These are phyloP conservation scores for Thymelicus lineola DNA, from an alignment of 2,888 invertebrate genomes.

Conservation along the genomic window DNA sequence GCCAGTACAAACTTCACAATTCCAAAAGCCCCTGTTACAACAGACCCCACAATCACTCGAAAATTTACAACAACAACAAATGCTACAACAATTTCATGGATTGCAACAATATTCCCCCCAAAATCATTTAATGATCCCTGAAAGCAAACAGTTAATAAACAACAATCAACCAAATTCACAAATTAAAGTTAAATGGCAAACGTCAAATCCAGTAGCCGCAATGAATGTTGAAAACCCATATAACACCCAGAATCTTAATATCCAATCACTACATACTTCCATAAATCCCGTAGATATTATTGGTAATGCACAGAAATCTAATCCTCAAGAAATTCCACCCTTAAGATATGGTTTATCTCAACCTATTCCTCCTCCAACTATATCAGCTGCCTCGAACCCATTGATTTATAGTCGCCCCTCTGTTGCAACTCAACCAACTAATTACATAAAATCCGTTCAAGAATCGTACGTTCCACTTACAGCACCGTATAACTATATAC, in stretches of 20 bases:
- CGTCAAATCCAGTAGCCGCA: neutral
- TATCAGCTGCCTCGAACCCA: neutral
- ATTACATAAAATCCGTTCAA: conserved; percentile 11
- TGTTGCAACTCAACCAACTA: conserved; percentile 11
- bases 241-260: conserved; percentile 1
- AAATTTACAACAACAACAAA: neutral
- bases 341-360: conserved; percentile 17
- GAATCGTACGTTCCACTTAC: neutral
- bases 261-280: conserved; percentile 1
- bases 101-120: conserved; percentile 2
- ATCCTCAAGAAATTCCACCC: conserved; percentile 11
- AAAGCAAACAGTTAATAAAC: conserved; percentile 5
- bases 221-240: neutral
- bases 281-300: neutral
- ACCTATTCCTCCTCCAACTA: neutral
- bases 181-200: neutral
- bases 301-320: neutral
- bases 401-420: neutral
- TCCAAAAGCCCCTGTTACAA: neutral
- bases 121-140: neutral
- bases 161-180: conserved; percentile 4
- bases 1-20: neutral
- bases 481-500: conserved; percentile 14
- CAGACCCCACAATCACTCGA: neutral
- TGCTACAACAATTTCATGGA: conserved; percentile 3